Evolutionary conservation across 2,797 vertebrate species (phyloP).

Genomic region (Mormyrops attenuatus): DNA sequence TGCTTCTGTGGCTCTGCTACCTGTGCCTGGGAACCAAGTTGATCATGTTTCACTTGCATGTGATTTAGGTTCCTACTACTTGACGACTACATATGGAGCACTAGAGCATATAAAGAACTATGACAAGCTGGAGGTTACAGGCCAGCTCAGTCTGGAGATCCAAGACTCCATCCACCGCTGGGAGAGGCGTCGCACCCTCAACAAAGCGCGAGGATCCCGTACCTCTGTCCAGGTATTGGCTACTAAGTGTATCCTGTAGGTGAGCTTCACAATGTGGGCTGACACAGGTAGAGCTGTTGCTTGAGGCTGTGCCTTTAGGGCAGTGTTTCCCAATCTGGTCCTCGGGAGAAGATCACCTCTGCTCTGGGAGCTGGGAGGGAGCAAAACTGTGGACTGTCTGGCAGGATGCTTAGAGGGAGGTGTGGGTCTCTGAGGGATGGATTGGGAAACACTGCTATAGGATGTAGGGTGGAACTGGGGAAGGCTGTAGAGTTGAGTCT

Average conservation of each 20-base stretch:
- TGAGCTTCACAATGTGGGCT: neutral
- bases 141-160: slow-evolving; percentile 86
- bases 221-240: slow-evolving; percentile 74
- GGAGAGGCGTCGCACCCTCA: slow-evolving; percentile 87
- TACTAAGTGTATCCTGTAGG: neutral
- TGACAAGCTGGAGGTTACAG: slow-evolving; percentile 80
- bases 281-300: neutral
- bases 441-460: neutral
- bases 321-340: neutral
- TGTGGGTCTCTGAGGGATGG: neutral
- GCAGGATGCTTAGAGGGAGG: neutral
- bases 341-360: neutral
- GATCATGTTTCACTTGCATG: neutral
- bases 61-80: slow-evolving; percentile 83
- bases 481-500: neutral
- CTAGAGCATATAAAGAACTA: slow-evolving; percentile 92
- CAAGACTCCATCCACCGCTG: slow-evolving; percentile 96
- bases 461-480: neutral
- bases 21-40: neutral
- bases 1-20: neutral
- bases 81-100: slow-evolving; percentile 92
- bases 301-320: neutral
- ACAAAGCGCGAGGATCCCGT: slow-evolving; percentile 74
- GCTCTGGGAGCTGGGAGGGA: neutral
- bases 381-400: no score